Percentiles rank a stretch among this genome's conserved stretches.
phyloP scores from a whole-genome alignment of 2,888 invertebrate genomes.

The Synergus umbraculus region DNA sequence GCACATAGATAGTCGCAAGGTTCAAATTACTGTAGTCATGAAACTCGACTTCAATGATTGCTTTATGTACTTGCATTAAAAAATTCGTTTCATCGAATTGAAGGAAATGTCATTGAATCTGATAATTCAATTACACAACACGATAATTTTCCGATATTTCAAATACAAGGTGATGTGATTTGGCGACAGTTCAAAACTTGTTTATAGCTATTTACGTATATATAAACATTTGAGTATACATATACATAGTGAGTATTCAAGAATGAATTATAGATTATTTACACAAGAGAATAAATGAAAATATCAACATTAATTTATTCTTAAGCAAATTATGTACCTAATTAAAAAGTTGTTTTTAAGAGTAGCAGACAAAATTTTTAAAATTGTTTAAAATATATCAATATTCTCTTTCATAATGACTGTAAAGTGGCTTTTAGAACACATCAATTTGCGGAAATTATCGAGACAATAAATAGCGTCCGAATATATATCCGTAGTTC shows the following conservation, averaged over 20 bases:
- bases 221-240: neutral
- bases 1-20: too few relatives aligned
- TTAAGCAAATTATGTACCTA: too few relatives aligned
- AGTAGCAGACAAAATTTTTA: too few relatives aligned
- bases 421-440: neutral
- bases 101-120: neutral
- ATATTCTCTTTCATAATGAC: too few relatives aligned
- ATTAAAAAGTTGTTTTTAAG: too few relatives aligned
- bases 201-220: neutral
- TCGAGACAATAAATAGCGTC: neutral
- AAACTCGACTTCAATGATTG: neutral
- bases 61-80: neutral
- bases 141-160: neutral
- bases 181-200: neutral
- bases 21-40: neutral
- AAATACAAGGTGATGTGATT: neutral
- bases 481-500: neutral
- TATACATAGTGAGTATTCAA: neutral
- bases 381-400: too few relatives aligned
- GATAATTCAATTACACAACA: neutral
- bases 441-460: neutral
- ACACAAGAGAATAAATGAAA: too few relatives aligned
- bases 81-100: neutral
- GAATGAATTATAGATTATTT: neutral
- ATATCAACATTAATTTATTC: too few relatives aligned